Percentiles rank a stretch among this genome's conserved stretches.
These are phyloP conservation scores for Sylvicola fuscatus DNA, from an alignment of 2,888 invertebrate genomes.

Conservation along the genomic window DNA sequence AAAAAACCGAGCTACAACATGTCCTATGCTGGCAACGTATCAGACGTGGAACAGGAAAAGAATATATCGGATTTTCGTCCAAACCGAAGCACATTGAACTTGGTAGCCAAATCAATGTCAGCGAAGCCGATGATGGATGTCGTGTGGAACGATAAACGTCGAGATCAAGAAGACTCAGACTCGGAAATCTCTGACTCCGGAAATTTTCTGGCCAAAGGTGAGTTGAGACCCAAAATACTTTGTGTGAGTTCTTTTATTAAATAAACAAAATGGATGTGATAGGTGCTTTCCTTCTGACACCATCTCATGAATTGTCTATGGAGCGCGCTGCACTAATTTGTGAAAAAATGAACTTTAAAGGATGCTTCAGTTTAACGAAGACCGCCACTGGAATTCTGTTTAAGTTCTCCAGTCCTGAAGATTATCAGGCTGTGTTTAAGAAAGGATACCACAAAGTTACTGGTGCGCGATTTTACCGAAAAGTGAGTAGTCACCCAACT, in stretches of 20 bases:
- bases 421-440: conserved; percentile 68
- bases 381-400: conserved; percentile 76
- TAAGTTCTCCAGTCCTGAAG: conserved; percentile 72
- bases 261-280: conserved; percentile 3
- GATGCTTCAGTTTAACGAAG: conserved; percentile 69
- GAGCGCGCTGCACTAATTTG: conserved; percentile 70
- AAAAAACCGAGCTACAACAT: no score
- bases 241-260: background rate
- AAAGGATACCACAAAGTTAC: conserved; percentile 77
- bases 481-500: conserved; percentile 31
- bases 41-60: conserved; percentile 24
- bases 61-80: conserved; percentile 11
- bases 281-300: conserved; percentile 65
- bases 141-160: conserved; percentile 20
- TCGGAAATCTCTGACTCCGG: conserved; percentile 56
- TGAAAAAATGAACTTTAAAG: conserved; percentile 76
- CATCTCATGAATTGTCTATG: conserved; percentile 68
- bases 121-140: conserved; percentile 21
- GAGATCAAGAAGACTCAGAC: conserved; percentile 52
- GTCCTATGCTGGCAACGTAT: conserved; percentile 23
- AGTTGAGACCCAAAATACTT: background rate
- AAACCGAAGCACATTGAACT: conserved; percentile 8
- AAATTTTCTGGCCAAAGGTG: conserved; percentile 57
- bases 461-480: conserved; percentile 66
- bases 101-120: conserved; percentile 13